Conservation (phyloP, 2,888 invertebrate species). For the Timema cristinae region DNA sequence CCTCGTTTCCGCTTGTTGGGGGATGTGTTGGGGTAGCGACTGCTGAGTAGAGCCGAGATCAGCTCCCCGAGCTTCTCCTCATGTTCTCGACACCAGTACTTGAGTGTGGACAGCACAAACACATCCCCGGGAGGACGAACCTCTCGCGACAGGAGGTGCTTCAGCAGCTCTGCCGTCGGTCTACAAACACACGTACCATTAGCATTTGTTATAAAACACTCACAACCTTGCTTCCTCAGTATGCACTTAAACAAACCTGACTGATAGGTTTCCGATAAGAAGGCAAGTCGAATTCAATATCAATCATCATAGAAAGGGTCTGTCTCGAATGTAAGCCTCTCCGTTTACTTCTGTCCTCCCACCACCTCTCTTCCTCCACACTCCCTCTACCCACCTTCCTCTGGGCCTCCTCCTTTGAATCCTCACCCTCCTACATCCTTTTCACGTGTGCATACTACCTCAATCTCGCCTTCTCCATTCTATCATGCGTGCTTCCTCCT, state of each 20-base stretch:
- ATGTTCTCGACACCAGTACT: slow-evolving; percentile 91
- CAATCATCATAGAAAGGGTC: too few species aligned
- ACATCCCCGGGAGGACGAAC: slow-evolving; percentile 71
- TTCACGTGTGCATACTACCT: too few species aligned
- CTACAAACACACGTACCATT: slow-evolving; percentile 42
- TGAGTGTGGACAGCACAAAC: slow-evolving; percentile 86
- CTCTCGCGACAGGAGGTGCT: slow-evolving; percentile 74
- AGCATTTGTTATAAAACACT: slow-evolving; percentile 8
- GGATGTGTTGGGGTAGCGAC: slow-evolving; percentile 79
- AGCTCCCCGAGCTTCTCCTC: slow-evolving; percentile 84
- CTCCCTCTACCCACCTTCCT: too few species aligned
- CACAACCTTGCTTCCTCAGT: neutral
- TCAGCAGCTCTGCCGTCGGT: slow-evolving; percentile 80
- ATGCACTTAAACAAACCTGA: neutral
- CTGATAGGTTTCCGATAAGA: too few species aligned
- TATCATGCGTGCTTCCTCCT: too few species aligned
- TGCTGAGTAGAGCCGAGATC: slow-evolving; percentile 71
- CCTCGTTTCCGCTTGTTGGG: slow-evolving; percentile 88
- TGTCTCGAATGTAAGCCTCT: too few species aligned
- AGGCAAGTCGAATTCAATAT: too few species aligned
- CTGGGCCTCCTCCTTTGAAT: too few species aligned
- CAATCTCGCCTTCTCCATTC: too few species aligned
- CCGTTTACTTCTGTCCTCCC: too few species aligned
- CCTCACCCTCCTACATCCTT: too few species aligned
- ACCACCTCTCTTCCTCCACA: too few species aligned